Conservation (phyloP, 2,888 invertebrate species). For the Chalcosyrphus nemorum region DNA sequence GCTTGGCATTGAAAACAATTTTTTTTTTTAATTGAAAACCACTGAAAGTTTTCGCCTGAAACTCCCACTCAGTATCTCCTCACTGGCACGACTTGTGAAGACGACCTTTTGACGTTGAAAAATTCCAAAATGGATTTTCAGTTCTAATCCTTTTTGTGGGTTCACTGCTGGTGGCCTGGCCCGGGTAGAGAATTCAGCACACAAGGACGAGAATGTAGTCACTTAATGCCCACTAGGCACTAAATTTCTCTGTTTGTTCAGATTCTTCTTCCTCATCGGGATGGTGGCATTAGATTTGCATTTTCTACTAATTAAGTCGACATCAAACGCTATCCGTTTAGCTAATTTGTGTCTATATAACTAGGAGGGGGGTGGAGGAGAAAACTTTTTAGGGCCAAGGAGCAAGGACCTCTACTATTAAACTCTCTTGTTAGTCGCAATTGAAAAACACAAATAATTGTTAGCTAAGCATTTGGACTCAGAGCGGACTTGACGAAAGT, state of each 20-base stretch:
- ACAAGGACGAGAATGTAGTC: background rate
- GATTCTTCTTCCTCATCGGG: background rate
- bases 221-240: background rate
- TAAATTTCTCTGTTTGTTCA: conserved; percentile 4
- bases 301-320: conserved; percentile 27
- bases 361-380: no score
- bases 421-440: conserved; percentile 6
- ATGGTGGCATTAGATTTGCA: background rate
- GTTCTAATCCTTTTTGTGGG: conserved; percentile 5
- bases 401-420: background rate
- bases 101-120: background rate
- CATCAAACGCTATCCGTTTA: conserved; percentile 16
- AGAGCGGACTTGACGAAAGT: background rate
- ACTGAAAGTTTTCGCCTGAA: background rate
- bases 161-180: background rate
- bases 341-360: background rate
- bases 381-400: background rate
- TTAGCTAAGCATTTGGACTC: background rate
- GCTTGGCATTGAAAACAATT: no score
- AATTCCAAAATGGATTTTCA: conserved; percentile 43
- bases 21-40: conserved; percentile 12
- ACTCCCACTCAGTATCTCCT: background rate
- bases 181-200: background rate
- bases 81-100: background rate
- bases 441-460: conserved; percentile 24